Percentiles rank a stretch among this genome's conserved stretches.
Conservation (phyloP, 2,797 vertebrate species). For the Poecilia velifera region DNA sequence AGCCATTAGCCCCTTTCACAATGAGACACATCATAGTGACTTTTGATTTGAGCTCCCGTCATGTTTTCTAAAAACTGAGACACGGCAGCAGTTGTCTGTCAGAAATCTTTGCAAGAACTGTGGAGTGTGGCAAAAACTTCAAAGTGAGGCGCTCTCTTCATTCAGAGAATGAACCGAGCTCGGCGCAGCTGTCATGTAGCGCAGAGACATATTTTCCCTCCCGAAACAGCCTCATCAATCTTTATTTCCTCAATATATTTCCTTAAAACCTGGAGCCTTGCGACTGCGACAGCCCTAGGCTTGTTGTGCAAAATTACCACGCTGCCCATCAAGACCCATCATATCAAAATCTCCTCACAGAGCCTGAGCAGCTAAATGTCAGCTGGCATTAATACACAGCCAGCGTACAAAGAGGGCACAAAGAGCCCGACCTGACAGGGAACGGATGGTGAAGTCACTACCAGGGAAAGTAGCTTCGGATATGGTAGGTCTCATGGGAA, state of each 20-base stretch:
- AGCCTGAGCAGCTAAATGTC: conserved; percentile 62
- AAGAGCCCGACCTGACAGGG: conserved; percentile 22
- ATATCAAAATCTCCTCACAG: conserved; percentile 40
- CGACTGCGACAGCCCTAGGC: conserved; percentile 11
- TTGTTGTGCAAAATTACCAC: conserved; percentile 21
- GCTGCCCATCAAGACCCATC: conserved; percentile 46
- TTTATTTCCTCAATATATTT: conserved; percentile 36
- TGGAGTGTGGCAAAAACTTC: conserved; percentile 53
- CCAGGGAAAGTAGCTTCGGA: conserved; percentile 30
- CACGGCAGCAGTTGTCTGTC: conserved; percentile 52
- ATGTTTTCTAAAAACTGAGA: conserved; percentile 56
- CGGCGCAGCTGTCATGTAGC: conserved; percentile 17
- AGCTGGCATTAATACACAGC: conserved; percentile 61
- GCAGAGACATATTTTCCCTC: conserved; percentile 13
- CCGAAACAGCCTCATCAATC: conserved; percentile 43
- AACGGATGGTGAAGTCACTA: conserved; percentile 34
- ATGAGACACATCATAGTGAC: conserved; percentile 40
- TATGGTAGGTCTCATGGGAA: conserved; percentile 52
- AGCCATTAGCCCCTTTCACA: conserved; percentile 46
- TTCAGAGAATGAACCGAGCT: conserved; percentile 35
- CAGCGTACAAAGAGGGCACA: conserved; percentile 35
- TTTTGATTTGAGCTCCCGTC: conserved; percentile 50
- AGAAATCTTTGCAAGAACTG: conserved; percentile 49
- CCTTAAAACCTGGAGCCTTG: conserved; percentile 19
- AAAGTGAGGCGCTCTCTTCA: conserved; percentile 48